Evolutionary conservation across 2,797 vertebrate genomes (phyloP), one percentile per base, ranked within the genome.

Genomic region (Rachycentron canadum): DNA sequence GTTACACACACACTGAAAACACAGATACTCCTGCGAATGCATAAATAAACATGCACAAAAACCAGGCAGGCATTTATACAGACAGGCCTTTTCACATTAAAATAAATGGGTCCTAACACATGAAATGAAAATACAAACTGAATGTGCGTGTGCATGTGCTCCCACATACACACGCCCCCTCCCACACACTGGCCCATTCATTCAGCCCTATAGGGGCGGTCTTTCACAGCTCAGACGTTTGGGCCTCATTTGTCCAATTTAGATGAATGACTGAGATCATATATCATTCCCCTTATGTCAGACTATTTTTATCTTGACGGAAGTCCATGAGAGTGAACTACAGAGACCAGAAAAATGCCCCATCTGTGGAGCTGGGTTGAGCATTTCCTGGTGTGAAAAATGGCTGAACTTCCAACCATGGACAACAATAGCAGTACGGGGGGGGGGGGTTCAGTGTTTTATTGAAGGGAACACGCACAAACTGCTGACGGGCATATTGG

Each of bases 161-260:
- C 25, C 23, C 58, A 34, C 69, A 71, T 69, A 62, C 53, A 50
- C 59, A 45, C 43, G 7, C 21, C 58, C n/a, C 19, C 55, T 61
- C 60, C 34, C 78, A 78, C 71, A 81, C 67, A 82, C 2, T 67
- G 66, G 70, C 45, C 73, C 43, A 79, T 87, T 88, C 85, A 86
- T 87, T 69, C 65, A 69, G 56, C 25, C 34, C 61, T 73, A 38
- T 69, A 11, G 58, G 62, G 73, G 69, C 73, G 65, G 69, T 81
- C 69, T 83, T 84, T 92, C 86, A 83, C 87, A 81, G 82, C 77
- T 89, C 87, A 78, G 79, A 91, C 43, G 75, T 86, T 83, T 87
- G 87, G 87, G 83, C 85, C 91, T 93, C 87, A 87, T 93, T 93
- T 89, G 89, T 91, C 85, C 84, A 91, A 92, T 92, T 92, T 86